phyloP scores from a whole-genome alignment of 2,888 invertebrate species.

The Matsumyia berberina region DNA sequence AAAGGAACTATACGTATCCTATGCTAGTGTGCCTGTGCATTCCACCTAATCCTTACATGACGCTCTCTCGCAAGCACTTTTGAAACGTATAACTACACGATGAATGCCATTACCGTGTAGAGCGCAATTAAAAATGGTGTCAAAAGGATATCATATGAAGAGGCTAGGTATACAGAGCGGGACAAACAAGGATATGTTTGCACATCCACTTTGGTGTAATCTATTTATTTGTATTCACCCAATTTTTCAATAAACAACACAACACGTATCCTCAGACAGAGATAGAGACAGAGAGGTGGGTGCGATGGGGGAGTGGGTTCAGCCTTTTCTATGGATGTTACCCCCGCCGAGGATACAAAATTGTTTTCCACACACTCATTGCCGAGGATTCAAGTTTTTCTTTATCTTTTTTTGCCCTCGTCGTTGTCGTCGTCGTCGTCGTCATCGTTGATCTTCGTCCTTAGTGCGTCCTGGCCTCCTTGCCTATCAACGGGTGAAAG shows the following conservation, averaged over 20 bases:
- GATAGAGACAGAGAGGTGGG: not conserved
- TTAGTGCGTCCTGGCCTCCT: constrained; percentile 1
- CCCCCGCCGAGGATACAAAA: constrained; percentile 30
- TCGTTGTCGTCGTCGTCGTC: not conserved
- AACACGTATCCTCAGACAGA: constrained; percentile 28
- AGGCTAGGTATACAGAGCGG: not conserved
- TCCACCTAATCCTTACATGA: constrained; percentile 37
- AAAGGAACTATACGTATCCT: constrained; percentile 23
- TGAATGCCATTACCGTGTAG: constrained; percentile 14
- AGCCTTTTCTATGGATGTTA: constrained; percentile 55
- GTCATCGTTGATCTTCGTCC: not conserved
- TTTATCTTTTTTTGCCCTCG: constrained; percentile 27
- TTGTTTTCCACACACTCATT: constrained; percentile 33
- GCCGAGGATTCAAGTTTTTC: constrained; percentile 21
- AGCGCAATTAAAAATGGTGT: constrained; percentile 49
- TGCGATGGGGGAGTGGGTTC: too few species aligned
- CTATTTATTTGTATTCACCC: constrained; percentile 62
- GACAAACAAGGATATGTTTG: constrained; percentile 30
- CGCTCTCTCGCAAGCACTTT: not conserved
- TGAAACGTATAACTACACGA: not conserved
- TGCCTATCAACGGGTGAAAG: constrained; percentile 19
- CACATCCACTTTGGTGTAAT: constrained; percentile 48
- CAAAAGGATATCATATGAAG: constrained; percentile 38
- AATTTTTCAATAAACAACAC: constrained; percentile 69
- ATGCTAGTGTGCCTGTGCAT: not conserved